Evolutionary conservation across 64 coral and sea anemone genomes (phyloP).

Genomic region (Porites australiensis): DNA sequence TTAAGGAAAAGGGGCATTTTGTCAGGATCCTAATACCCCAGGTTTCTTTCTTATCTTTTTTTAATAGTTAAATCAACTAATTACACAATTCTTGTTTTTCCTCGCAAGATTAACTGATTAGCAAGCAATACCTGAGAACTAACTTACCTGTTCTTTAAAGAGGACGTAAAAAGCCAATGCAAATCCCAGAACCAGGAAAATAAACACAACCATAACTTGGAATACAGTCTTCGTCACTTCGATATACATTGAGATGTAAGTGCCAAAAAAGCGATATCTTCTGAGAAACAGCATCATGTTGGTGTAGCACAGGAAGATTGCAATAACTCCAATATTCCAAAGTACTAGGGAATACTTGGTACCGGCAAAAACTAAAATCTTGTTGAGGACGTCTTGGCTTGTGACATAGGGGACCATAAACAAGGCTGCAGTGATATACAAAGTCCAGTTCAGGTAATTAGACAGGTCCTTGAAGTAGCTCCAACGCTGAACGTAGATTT

Average conservation of each 20-base stretch:
- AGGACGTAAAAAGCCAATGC: slow-evolving; percentile 82
- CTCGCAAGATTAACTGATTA: no score
- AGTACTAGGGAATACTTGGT: slow-evolving; percentile 33
- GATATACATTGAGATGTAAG: slow-evolving; percentile 84
- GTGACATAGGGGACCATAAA: slow-evolving; percentile 64
- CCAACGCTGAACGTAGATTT: slow-evolving; percentile 72
- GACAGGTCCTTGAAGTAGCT: slow-evolving; percentile 63
- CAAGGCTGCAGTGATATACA: slow-evolving; percentile 32
- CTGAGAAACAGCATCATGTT: slow-evolving; percentile 84
- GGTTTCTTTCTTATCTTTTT: no score
- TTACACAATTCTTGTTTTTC: no score
- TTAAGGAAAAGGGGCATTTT: no score
- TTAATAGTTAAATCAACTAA: no score
- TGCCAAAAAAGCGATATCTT: slow-evolving; percentile 61
- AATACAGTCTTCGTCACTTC: slow-evolving; percentile 78
- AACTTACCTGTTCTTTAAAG: slow-evolving; percentile 82
- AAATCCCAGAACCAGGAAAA: slow-evolving; percentile 49
- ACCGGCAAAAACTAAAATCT: neutral
- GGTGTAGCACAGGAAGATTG: slow-evolving; percentile 76
- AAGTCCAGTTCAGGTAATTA: slow-evolving; percentile 69
- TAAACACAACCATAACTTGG: slow-evolving; percentile 63
- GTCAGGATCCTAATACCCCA: no score
- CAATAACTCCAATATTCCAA: slow-evolving; percentile 65
- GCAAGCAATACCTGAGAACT: no score
- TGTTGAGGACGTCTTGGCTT: neutral